phyloP scores from a whole-genome alignment of 2,113 vertebrate genomes.

The Myocastor coypus region DNA sequence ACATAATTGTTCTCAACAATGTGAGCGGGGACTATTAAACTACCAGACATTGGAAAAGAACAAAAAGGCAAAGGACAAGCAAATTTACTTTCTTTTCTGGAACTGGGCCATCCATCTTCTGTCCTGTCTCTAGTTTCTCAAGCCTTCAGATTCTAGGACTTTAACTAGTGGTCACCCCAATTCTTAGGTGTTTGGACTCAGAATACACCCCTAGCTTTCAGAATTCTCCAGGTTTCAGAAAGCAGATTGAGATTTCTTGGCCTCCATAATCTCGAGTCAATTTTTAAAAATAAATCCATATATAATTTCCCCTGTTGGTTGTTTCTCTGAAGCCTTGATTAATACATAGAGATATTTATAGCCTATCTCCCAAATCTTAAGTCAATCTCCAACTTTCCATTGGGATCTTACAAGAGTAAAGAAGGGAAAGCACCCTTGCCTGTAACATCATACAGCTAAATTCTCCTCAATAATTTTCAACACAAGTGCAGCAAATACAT shows the following conservation, averaged over 20 bases:
- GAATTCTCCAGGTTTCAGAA: not conserved
- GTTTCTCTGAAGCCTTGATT: not conserved
- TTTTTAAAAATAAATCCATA: not conserved
- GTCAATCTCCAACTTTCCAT: not conserved
- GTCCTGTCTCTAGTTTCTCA: not conserved
- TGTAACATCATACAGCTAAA: not conserved
- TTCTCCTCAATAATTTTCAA: not conserved
- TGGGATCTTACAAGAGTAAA: not conserved
- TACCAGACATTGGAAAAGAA: not conserved
- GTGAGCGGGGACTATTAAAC: too few relatives aligned
- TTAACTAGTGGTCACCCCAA: not conserved
- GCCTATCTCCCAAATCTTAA: not conserved
- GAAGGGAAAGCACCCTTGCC: not conserved
- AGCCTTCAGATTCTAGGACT: not conserved
- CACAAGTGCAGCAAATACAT: not conserved
- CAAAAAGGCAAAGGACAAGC: not conserved
- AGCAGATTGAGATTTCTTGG: not conserved
- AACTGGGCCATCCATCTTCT: not conserved
- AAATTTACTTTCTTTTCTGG: not conserved
- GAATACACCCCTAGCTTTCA: not conserved
- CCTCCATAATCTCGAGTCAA: not conserved
- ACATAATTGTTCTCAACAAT: not conserved
- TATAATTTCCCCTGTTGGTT: not conserved
- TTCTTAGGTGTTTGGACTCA: not conserved
- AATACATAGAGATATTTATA: not conserved